These are phyloP conservation scores for Listronotus bonariensis DNA, from an alignment of 1,140 invertebrate species.

Conservation along the genomic window DNA sequence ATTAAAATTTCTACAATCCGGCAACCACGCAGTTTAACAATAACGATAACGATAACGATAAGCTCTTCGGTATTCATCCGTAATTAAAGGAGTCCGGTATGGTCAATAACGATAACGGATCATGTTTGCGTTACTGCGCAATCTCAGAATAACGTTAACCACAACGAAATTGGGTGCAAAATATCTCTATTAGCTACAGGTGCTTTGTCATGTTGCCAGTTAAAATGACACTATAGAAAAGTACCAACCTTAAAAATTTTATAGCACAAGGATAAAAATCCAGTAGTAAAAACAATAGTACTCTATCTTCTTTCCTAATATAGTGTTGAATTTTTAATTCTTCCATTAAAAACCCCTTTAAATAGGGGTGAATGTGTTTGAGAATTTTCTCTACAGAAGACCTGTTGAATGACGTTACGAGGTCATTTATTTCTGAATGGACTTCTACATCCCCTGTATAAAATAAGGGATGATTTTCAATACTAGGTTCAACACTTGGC, in stretches of 20 bases:
- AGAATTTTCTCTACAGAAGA: constrained; percentile 30
- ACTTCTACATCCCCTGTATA: constrained; percentile 36
- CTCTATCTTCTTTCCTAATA: constrained; percentile 34
- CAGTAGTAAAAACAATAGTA: constrained; percentile 36
- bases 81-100: too few species aligned
- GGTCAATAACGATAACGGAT: too few species aligned
- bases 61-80: too few species aligned
- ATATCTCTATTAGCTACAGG: too few species aligned
- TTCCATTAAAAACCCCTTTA: constrained; percentile 34
- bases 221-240: too few species aligned
- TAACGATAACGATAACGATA: too few species aligned
- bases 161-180: too few species aligned
- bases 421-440: constrained; percentile 17
- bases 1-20: too few species aligned
- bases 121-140: too few species aligned
- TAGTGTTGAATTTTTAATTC: constrained; percentile 35
- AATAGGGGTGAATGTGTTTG: constrained; percentile 29
- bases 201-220: too few species aligned
- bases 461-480: constrained; percentile 34
- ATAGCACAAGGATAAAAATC: constrained; percentile 41
- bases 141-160: too few species aligned
- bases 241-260: constrained; percentile 28
- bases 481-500: constrained; percentile 1
- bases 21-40: too few species aligned
- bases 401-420: constrained; percentile 27